phyloP scores from a whole-genome alignment of 2,113 vertebrate genomes.

The Sprattus sprattus region DNA sequence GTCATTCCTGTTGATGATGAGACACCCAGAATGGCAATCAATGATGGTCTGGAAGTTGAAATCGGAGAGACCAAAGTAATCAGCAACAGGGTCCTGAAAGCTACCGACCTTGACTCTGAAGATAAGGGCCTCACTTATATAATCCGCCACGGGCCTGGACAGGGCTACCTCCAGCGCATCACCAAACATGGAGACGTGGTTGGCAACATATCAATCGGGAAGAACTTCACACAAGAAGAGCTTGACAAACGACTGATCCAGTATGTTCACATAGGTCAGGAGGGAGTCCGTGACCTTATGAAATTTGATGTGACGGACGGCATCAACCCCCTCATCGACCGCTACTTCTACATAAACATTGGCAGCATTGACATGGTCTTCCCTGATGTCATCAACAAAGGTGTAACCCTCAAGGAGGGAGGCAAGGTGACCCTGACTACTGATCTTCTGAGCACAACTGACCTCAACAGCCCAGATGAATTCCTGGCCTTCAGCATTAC shows the following conservation, averaged over 20 bases:
- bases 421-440: constrained; percentile 90
- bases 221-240: constrained; percentile 95
- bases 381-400: constrained; percentile 90
- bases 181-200: constrained; percentile 74
- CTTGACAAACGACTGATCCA: constrained; percentile 85
- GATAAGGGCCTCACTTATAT: constrained; percentile 83
- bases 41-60: constrained; percentile 92
- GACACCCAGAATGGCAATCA: constrained; percentile 91
- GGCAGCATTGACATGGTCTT: constrained; percentile 88
- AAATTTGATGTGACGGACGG: constrained; percentile 97
- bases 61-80: constrained; percentile 84
- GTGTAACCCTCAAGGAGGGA: constrained; percentile 91
- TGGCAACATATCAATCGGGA: constrained; percentile 85
- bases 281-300: constrained; percentile 88
- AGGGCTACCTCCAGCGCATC: constrained; percentile 81
- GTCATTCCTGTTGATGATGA: constrained; percentile 93
- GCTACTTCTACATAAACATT: constrained; percentile 91
- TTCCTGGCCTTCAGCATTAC: constrained; percentile 91
- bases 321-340: constrained; percentile 88
- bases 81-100: constrained; percentile 81
- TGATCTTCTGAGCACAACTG: constrained; percentile 91
- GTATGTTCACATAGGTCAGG: constrained; percentile 80
- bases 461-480: constrained; percentile 94
- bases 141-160: constrained; percentile 81
- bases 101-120: constrained; percentile 94